Evolutionary conservation across 2,797 vertebrate genomes (phyloP), one percentile per base, ranked within the genome.

Genomic region (Trachurus trachurus): DNA sequence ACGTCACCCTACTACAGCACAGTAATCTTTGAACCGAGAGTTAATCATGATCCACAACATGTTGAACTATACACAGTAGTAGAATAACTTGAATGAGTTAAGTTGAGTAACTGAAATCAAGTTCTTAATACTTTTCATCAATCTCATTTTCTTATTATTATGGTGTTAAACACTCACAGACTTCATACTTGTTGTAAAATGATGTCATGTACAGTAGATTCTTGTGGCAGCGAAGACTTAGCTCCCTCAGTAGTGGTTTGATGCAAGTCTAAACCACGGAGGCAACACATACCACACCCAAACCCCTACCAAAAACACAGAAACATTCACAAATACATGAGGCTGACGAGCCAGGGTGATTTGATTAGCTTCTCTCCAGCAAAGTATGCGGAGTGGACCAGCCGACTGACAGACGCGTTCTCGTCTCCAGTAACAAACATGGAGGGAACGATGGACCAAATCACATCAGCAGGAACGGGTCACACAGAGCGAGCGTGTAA

Each of bases 1-100:
- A 88, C 74, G 82, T 86, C 65, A 80, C 11, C 65, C 57, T 47
- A 70, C 57, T 47, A 70, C 63, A 70, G 62, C 13, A 69, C 31
- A 47, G 31, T 22, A 21, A 65, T 66, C 47, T 71, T 29, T 53
- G 22, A 72, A 76, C 54, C 65, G 7, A 69, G 42, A 61, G 37
- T 44, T 64, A 66, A 71, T 42, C 57, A 57, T 22, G 22, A 57
- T 39, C 26, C 16, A 61, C 34, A 0, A 10, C 17, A 26, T 59
- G 53, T 54, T 45, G 50, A 53, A 66, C 22, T 11, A 1, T 4
- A 6, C 17, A 54, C 7, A 34, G 54, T n/a, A n/a, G 42, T 26
- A 54, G 66, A 64, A 75, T 29, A 44, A 26, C 44, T 2, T 62
- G n/a, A 49, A 44, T 37, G 39, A 45, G 2, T 66, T 21, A 26